Percentiles rank a stretch among this genome's conserved stretches.
Evolutionary conservation across 2,888 invertebrate species (phyloP).

Genomic region (Monochamus alternatus): DNA sequence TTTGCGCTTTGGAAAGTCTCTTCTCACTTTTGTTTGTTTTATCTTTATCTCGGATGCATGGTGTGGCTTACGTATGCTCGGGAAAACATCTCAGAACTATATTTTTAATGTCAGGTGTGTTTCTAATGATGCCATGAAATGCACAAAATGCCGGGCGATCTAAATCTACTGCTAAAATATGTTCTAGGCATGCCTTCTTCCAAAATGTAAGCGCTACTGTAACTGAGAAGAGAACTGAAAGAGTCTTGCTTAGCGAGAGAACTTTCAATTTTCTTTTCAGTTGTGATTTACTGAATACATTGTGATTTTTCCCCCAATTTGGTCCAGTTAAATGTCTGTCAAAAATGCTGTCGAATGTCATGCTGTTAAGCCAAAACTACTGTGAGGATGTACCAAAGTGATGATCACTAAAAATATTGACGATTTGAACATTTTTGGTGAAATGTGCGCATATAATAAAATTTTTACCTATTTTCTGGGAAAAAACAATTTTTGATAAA

Average conservation of each 20-base stretch:
- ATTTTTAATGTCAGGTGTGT: conserved; percentile 22
- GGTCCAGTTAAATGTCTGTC: conserved; percentile 33
- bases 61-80: conserved; percentile 12
- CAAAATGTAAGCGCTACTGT: conserved; percentile 16
- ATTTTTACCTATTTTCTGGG: too few species aligned
- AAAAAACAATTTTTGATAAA: too few species aligned
- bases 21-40: not conserved
- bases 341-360: conserved; percentile 39
- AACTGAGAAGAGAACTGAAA: not conserved
- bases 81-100: conserved; percentile 39
- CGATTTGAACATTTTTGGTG: too few species aligned
- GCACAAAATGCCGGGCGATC: conserved; percentile 1
- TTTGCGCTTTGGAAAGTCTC: conserved; percentile 2
- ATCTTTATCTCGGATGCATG: not conserved
- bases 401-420: not conserved
- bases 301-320: conserved; percentile 1
- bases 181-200: conserved; percentile 41
- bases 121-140: conserved; percentile 15
- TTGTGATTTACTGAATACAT: not conserved
- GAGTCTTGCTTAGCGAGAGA: too few species aligned
- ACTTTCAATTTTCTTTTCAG: not conserved
- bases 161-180: conserved; percentile 28
- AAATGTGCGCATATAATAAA: too few species aligned
- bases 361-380: conserved; percentile 44
- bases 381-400: not conserved